phyloP scores from a whole-genome alignment of 2,888 invertebrate species.

The Salticus scenicus region DNA sequence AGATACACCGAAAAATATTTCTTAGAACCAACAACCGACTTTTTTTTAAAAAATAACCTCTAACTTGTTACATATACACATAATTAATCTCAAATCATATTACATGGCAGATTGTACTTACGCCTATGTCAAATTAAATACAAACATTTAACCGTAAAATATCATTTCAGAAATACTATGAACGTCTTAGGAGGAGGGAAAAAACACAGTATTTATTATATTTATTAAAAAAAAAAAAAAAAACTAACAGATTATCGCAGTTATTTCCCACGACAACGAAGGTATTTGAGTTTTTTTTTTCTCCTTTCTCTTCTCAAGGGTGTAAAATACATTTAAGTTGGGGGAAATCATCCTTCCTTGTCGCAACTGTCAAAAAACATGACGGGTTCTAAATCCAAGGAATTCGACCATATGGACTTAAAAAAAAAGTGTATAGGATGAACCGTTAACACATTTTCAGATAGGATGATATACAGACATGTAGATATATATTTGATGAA shows the following conservation, averaged over 20 bases:
- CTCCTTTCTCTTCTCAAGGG: neutral
- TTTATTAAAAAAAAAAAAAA: too few species aligned
- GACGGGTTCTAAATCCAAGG: conserved; percentile 52
- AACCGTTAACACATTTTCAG: neutral
- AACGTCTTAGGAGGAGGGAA: too few species aligned
- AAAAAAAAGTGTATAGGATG: neutral
- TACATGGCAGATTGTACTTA: too few species aligned
- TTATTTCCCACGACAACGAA: neutral
- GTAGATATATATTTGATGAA: neutral
- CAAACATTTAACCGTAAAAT: too few species aligned
- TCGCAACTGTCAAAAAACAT: conserved; percentile 44
- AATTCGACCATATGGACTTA: conserved; percentile 49
- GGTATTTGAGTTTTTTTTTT: neutral
- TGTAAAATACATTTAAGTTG: conserved; percentile 7
- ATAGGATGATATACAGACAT: neutral
- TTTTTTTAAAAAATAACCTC: too few species aligned
- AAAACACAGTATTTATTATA: too few species aligned
- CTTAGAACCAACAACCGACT: too few species aligned
- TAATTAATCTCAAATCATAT: too few species aligned
- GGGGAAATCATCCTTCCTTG: neutral
- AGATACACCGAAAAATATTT: too few species aligned
- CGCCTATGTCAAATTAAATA: too few species aligned
- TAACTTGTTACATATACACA: too few species aligned
- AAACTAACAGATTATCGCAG: neutral
- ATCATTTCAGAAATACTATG: too few species aligned